These are phyloP conservation scores for Carassius auratus DNA, from an alignment of 2,113 vertebrate genomes.

Conservation along the genomic window DNA sequence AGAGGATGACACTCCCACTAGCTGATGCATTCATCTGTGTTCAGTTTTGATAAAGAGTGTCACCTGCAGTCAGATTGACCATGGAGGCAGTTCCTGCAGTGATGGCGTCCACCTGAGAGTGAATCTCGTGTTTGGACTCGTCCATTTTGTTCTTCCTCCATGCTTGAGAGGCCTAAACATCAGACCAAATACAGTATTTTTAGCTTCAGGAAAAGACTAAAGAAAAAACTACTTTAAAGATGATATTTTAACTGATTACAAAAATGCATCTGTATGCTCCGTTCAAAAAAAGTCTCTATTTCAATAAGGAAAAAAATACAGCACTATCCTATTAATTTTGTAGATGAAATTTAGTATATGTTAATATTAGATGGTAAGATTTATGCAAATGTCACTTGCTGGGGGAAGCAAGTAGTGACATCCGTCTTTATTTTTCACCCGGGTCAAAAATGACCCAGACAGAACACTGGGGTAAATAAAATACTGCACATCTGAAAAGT, in stretches of 20 bases:
- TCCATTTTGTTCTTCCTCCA: conserved; percentile 99
- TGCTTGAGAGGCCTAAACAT: conserved; percentile 88
- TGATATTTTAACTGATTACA: not conserved
- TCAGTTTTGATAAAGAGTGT: not conserved
- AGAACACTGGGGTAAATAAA: not conserved
- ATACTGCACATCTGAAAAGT: not conserved
- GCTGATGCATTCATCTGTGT: not conserved
- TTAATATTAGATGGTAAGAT: not conserved
- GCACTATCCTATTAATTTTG: not conserved
- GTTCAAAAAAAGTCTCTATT: not conserved
- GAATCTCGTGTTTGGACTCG: conserved; percentile 97
- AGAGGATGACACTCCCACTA: not conserved
- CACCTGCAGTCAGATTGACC: conserved; percentile 95
- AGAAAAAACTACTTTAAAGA: not conserved
- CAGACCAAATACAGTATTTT: not conserved
- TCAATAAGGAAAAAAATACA: too few relatives aligned
- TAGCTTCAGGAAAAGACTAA: not conserved
- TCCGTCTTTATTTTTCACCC: not conserved
- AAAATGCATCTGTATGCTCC: not conserved
- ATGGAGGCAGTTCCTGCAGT: conserved; percentile 96
- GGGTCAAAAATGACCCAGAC: not conserved
- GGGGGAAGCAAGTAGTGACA: not conserved
- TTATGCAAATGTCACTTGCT: not conserved
- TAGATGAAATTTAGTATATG: not conserved
- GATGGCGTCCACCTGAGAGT: conserved; percentile 98